Evolutionary conservation across 2,113 vertebrate species (phyloP).

Genomic region (Mus musculus): GRCm39 chr1:84626001-84626500

Average conservation of each 20-base stretch:
- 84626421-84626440: not conserved
- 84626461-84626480: not conserved
- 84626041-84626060: not conserved
- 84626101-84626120: not conserved
- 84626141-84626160: not conserved
- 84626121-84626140: not conserved
- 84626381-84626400: not conserved
- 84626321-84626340: not conserved
- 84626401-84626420: not conserved
- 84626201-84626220: not conserved
- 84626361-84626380: conserved; percentile 13
- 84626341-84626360: not conserved
- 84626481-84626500: not conserved
- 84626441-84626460: not conserved
- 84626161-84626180: not conserved
- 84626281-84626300: not conserved
- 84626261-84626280: not conserved
- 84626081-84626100: not conserved
- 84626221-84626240: not conserved
- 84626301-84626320: not conserved
- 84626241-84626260: not conserved
- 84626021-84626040: not conserved
- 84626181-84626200: not conserved
- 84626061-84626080: not conserved
- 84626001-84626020: not conserved